Conservation (phyloP, 2,113 vertebrate species). For the Notothenia coriiceps region DNA sequence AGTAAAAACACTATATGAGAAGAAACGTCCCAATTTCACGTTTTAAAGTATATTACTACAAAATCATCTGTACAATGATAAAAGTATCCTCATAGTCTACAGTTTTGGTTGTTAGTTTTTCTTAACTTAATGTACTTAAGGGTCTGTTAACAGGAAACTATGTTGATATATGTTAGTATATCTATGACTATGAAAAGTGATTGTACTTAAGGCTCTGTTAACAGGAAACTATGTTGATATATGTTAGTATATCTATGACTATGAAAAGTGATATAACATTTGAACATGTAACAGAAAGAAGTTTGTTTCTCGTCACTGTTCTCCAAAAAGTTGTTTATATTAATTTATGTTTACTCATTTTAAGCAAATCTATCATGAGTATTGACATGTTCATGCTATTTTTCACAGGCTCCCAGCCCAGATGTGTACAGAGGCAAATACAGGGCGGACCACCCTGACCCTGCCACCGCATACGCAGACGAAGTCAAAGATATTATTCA, state of each 20-base stretch:
- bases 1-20: too few species aligned
- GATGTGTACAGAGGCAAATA: conserved; percentile 97
- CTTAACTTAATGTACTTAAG: background rate
- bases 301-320: background rate
- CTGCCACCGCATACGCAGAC: conserved; percentile 91
- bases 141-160: background rate
- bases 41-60: too few species aligned
- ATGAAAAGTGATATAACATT: background rate
- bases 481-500: conserved; percentile 92
- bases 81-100: too few species aligned
- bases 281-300: background rate
- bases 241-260: background rate
- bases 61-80: background rate
- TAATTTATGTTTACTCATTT: background rate
- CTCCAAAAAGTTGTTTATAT: background rate
- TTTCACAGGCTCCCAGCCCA: conserved; percentile 90
- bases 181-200: too few species aligned
- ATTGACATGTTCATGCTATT: background rate
- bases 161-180: background rate
- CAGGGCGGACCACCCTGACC: conserved; percentile 88
- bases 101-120: too few species aligned
- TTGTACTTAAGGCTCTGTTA: background rate
- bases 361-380: too few species aligned
- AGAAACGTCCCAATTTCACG: too few species aligned
- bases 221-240: background rate